Conservation (phyloP, 2,797 vertebrate genomes). For the Enteromius viviparus region DNA sequence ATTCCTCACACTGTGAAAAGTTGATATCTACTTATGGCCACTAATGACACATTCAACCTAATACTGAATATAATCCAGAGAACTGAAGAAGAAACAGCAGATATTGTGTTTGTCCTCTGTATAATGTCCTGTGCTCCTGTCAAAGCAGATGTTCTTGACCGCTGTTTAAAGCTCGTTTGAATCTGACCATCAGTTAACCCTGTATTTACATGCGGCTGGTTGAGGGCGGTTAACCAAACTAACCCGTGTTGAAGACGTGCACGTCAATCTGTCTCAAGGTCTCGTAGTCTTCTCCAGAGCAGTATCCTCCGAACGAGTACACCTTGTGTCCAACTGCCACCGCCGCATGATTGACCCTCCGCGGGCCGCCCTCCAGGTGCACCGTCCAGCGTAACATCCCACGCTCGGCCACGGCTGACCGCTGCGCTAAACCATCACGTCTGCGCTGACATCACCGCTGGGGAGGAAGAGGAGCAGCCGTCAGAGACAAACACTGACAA, state of each 20-base stretch:
- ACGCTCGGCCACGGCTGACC: slow-evolving; percentile 68
- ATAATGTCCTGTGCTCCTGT: no score
- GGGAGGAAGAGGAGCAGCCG: not conserved
- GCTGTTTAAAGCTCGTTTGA: not conserved
- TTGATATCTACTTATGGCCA: no score
- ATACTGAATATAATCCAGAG: no score
- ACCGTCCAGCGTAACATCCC: slow-evolving; percentile 98
- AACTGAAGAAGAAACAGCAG: no score
- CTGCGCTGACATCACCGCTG: slow-evolving; percentile 30
- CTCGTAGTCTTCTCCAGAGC: slow-evolving; percentile 98
- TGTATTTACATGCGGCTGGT: not conserved
- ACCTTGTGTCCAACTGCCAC: slow-evolving; percentile 97
- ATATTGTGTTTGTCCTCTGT: no score
- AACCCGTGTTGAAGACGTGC: slow-evolving; percentile 96
- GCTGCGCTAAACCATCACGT: slow-evolving; percentile 71
- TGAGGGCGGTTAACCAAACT: not conserved
- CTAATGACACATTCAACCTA: no score
- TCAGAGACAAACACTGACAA: no score
- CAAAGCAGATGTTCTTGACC: no score
- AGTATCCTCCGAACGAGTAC: slow-evolving; percentile 98
- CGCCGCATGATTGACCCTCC: slow-evolving; percentile 98
- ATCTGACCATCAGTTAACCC: not conserved
- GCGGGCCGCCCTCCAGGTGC: slow-evolving; percentile 96
- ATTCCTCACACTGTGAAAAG: no score
- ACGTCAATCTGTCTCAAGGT: slow-evolving; percentile 98